Base-by-base conservation (phyloP, 2,888 invertebrate species). In the Adineta ricciae region DNA sequence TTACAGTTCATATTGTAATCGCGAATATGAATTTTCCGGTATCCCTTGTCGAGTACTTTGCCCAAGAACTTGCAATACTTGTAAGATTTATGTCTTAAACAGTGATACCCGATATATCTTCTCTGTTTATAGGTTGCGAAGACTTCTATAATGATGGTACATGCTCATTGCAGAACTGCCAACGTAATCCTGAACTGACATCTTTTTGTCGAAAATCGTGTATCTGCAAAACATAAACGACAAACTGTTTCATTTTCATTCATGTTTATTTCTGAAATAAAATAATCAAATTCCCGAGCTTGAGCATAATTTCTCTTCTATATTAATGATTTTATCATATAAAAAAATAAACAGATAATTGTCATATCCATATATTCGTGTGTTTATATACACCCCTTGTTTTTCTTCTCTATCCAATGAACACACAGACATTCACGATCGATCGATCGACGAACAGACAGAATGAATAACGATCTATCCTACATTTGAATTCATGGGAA, bases 71-170 rank as follows among this genome's bases (percentile, higher is more conserved):
- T 78, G 78, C n/a, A 3, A 41, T 41, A 78, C 41, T 78, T 78
- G 78, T 78, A 78, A 78, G 78, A 36, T 41, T 8, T 2, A 21
- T 41, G 9, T 38, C 0, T 36, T 41, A 41, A 14, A 73, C 11
- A 38, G 36, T 2, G 3, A 73, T 38, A 27, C 3, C 14, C 32
- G 50, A 36, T 64, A 0, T 19, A 21, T 21, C 24, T 21, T 24
- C 27, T 64, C 4, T 78, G 9, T 21, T 32, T 41, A 24, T n/a
- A 78, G 78, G 78, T 41, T 78, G 78, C 14, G 78, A 78, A 41
- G 41, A 78, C 14, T 78, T 78, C n/a, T 78, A 78, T 78, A 78
- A 16, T 24, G 78, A 78, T 78, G 78, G 78, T 41, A 7, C 38
- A n/a, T 78, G 78, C 41, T 78, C 78, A 41, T 41, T 41, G 41